Percentiles rank a stretch among this genome's conserved stretches.
Evolutionary conservation across 2,888 invertebrate genomes (phyloP).

Genomic region (Nasonia oneida): DNA sequence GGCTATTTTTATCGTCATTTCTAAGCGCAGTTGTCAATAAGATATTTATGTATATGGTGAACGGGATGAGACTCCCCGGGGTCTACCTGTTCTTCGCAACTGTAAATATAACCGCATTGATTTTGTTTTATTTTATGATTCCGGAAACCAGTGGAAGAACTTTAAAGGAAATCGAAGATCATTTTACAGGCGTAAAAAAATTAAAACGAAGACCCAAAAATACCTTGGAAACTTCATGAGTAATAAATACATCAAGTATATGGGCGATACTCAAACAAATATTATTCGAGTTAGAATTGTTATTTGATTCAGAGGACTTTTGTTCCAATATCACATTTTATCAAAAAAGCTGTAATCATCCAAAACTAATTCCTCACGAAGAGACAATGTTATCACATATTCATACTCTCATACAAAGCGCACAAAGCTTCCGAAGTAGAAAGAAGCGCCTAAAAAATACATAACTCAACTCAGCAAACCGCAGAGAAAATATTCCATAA

Average conservation of each 20-base stretch:
- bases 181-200: background rate
- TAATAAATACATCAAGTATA: no score
- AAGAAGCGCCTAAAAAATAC: background rate
- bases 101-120: no score
- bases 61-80: background rate
- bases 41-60: background rate
- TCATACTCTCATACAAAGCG: background rate
- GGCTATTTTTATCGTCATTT: background rate
- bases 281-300: no score
- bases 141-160: constrained; percentile 32
- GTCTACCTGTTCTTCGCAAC: background rate
- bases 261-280: no score
- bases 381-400: no score
- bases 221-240: background rate
- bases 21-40: background rate
- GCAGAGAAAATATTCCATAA: constrained; percentile 61
- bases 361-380: no score
- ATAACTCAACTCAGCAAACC: background rate
- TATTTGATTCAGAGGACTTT: no score
- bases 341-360: no score
- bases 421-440: background rate
- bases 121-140: constrained; percentile 16
- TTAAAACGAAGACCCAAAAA: background rate
- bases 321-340: no score
- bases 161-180: constrained; percentile 16